These are phyloP conservation scores for Meriones unguiculatus DNA, from an alignment of 2,113 vertebrate species.

Conservation along the genomic window DNA sequence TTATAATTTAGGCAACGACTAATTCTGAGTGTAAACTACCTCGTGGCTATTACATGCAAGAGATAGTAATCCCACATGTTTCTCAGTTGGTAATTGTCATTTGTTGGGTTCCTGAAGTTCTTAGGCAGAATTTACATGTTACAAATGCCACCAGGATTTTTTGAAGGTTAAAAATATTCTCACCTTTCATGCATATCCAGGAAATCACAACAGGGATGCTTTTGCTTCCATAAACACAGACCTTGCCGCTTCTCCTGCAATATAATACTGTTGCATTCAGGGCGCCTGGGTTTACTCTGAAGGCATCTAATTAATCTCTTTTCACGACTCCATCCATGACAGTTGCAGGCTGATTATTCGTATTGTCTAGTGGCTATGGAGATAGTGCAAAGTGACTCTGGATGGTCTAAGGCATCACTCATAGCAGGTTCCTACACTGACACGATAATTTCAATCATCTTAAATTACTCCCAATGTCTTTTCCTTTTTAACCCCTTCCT, in stretches of 20 bases:
- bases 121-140: not conserved
- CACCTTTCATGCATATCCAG: not conserved
- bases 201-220: not conserved
- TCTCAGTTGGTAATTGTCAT: not conserved
- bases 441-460: not conserved
- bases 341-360: not conserved
- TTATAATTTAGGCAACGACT: conserved; percentile 6
- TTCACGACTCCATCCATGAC: conserved; percentile 36
- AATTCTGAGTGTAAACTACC: not conserved
- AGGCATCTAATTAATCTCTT: conserved; percentile 11
- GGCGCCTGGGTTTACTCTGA: not conserved
- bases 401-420: not conserved
- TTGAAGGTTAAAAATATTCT: not conserved
- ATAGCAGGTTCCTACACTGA: not conserved
- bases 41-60: not conserved
- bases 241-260: not conserved
- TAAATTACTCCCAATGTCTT: not conserved
- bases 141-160: not conserved
- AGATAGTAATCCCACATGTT: not conserved
- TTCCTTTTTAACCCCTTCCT: not conserved
- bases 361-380: conserved; percentile 10
- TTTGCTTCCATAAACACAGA: not conserved
- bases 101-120: not conserved
- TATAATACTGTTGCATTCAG: not conserved
- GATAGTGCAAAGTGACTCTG: not conserved